Evolutionary conservation across 2,797 vertebrate species (phyloP).

Genomic region (Antrozous pallidus): DNA sequence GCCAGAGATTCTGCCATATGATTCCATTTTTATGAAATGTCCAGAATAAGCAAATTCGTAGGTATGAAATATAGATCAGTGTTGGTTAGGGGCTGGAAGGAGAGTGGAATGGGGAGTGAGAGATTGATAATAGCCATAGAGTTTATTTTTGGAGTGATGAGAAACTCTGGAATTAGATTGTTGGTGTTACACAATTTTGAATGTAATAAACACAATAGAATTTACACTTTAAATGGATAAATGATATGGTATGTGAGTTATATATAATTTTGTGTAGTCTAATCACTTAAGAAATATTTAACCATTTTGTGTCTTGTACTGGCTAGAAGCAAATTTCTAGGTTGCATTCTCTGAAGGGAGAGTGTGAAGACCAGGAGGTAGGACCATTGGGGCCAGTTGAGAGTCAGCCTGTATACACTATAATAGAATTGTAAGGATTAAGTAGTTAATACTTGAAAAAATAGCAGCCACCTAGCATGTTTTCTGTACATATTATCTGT

Average conservation of each 20-base stretch:
- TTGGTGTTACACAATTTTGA: neutral
- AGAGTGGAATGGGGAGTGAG: too few species aligned
- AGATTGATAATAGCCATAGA: neutral
- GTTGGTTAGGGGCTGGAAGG: accelerated
- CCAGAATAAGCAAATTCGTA: neutral
- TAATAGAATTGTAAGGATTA: neutral
- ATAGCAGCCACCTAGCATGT: constrained; percentile 18
- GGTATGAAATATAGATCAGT: neutral
- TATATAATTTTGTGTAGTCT: neutral
- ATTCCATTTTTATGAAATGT: neutral
- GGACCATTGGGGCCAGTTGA: neutral
- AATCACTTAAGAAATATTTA: neutral
- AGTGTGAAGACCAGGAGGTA: neutral
- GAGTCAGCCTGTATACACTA: neutral
- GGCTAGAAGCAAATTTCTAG: neutral
- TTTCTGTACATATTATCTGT: constrained; percentile 26
- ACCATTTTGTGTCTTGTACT: neutral
- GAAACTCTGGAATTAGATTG: neutral
- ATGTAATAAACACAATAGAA: neutral
- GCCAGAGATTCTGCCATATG: neutral
- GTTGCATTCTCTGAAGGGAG: neutral
- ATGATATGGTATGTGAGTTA: neutral
- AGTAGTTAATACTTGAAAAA: constrained; percentile 12
- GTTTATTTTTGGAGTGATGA: neutral
- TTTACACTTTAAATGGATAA: neutral